phyloP scores from a whole-genome alignment of 2,888 invertebrate genomes.

The Celastrina argiolus region DNA sequence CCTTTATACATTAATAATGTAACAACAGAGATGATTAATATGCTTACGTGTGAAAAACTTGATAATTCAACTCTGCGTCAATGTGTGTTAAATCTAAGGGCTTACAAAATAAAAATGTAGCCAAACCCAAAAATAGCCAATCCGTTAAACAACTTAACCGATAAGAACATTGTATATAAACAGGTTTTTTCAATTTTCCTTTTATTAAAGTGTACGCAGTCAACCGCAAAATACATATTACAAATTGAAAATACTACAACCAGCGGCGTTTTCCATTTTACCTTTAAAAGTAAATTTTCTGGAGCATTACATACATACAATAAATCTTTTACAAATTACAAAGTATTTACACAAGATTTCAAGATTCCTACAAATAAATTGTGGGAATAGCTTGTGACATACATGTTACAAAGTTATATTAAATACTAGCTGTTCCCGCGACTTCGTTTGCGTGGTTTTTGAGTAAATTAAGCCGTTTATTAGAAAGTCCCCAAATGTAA shows the following conservation, averaged over 20 bases:
- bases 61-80: too few relatives aligned
- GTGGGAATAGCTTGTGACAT: background rate
- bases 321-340: background rate
- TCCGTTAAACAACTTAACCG: background rate
- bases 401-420: background rate
- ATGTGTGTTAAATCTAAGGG: too few relatives aligned
- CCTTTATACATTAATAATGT: too few relatives aligned
- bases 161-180: background rate
- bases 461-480: too few relatives aligned
- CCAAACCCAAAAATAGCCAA: too few relatives aligned
- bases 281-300: background rate
- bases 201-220: background rate
- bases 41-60: too few relatives aligned
- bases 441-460: too few relatives aligned
- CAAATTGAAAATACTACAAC: background rate
- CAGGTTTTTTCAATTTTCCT: conserved; percentile 1
- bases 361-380: too few relatives aligned
- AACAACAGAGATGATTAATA: too few relatives aligned
- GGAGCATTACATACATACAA: background rate
- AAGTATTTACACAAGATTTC: background rate
- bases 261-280: background rate
- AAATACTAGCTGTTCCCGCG: too few relatives aligned
- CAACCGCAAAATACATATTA: conserved; percentile 1
- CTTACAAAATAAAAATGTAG: too few relatives aligned
- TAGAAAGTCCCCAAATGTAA: too few relatives aligned